A percentile compares a stretch with the other conserved stretches of the same genome.
Evolutionary conservation across 2,113 vertebrate species (phyloP).

Genomic region (Talpa occidentalis): DNA sequence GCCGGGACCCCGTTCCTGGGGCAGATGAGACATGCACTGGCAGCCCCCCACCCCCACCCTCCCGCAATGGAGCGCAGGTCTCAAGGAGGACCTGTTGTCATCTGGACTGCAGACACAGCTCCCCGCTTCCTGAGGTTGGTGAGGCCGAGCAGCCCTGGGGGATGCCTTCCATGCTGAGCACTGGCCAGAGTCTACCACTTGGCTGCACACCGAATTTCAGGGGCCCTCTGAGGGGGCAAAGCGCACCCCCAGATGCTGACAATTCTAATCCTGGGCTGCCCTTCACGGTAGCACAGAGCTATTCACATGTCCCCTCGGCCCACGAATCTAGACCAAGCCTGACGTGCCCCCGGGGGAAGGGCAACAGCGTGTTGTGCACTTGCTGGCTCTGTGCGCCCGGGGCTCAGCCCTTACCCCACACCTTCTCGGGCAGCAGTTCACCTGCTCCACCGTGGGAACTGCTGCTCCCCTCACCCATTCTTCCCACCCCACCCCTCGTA

Average conservation of each 20-base stretch:
- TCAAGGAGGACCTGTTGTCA: not conserved
- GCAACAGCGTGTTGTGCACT: not conserved
- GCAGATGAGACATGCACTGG: rapidly evolving
- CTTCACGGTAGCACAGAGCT: not conserved
- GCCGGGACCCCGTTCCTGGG: not conserved
- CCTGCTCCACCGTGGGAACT: not conserved
- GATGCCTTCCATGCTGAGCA: rapidly evolving
- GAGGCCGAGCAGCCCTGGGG: not conserved
- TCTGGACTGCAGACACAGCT: not conserved
- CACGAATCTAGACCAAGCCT: not conserved
- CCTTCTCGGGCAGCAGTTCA: not conserved
- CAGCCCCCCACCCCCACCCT: too few relatives aligned
- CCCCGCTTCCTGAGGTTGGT: not conserved
- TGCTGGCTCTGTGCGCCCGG: not conserved
- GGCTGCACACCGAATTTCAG: not conserved
- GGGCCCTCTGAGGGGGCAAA: not conserved
- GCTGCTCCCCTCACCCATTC: not conserved
- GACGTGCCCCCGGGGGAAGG: not conserved
- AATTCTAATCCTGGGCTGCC: not conserved
- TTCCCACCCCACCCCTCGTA: not conserved
- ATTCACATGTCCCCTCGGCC: not conserved
- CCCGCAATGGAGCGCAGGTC: rapidly evolving
- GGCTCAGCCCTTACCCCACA: not conserved
- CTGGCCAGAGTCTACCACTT: not conserved
- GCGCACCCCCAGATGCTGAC: not conserved